phyloP scores from a whole-genome alignment of 2,797 vertebrate species.

The Amblyopsis hoosieri region DNA sequence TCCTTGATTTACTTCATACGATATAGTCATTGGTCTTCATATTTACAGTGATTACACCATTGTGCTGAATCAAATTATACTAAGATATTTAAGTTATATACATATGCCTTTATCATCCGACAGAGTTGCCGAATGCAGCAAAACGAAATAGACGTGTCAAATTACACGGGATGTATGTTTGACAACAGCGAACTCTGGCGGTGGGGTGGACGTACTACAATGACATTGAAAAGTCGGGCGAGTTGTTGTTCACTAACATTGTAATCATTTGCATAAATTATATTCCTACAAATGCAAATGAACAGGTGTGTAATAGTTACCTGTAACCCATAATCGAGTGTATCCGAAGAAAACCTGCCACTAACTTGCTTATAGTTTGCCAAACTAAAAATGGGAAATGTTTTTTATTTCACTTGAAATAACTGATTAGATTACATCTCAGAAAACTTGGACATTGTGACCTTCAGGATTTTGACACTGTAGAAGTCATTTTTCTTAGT shows the following conservation, averaged over 20 bases:
- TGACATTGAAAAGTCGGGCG: no score
- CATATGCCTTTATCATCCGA: conserved; percentile 49
- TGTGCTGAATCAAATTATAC: not conserved
- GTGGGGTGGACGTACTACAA: conserved; percentile 50
- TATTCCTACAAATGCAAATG: no score
- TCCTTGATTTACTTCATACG: not conserved
- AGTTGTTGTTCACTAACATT: not conserved
- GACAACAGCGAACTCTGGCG: conserved; percentile 55
- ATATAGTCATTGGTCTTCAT: not conserved
- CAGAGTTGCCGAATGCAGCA: conserved; percentile 36
- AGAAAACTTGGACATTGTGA: no score
- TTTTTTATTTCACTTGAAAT: no score
- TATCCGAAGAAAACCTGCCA: no score
- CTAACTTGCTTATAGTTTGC: no score
- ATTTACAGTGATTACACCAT: not conserved
- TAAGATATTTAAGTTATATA: conserved; percentile 6
- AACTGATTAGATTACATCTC: no score
- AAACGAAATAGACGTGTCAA: conserved; percentile 41
- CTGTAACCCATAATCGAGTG: not conserved
- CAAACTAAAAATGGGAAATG: no score
- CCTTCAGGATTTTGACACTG: no score
- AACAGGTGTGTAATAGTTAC: not conserved
- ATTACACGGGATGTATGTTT: conserved; percentile 35
- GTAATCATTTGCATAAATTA: no score
- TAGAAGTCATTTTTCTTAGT: no score